Base-by-base conservation (phyloP, 2,797 vertebrate species). In the Anomalospiza imberbis region DNA sequence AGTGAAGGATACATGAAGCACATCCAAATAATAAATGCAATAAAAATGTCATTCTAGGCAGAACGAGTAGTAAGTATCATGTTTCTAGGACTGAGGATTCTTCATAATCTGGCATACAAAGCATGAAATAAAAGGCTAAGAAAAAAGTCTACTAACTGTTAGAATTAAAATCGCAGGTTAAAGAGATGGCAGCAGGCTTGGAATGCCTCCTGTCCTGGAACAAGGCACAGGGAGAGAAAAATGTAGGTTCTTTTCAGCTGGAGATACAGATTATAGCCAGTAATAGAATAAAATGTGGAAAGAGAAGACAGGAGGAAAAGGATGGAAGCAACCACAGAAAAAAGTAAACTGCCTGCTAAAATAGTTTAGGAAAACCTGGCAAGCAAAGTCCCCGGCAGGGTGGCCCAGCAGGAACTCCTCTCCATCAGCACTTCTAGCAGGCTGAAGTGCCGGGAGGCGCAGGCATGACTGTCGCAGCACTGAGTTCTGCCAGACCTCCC, bases 91-190 rank as follows among this genome's bases (percentile, higher is more conserved):
- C 79, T 86, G 51, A 87, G 32, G 26, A 73, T 31, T 58, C 54
- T 85, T 86, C 40, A 73, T 29, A 88, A 44, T 13, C 40, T 70
- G 44, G 32, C 54, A 88, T 28, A 78, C 28, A 91, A 58, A 74
- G 36, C 50, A 91, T 62, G 44, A 94, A 91, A 60, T 45, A 55
- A 62, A 89, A 70, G 40, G 15, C 38, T 65, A 68, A 58, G 42
- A 63, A 78, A 75, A 57, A 60, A 16, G 29, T 50, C 48, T 63
- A 34, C 38, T 73, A 63, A 91, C 60, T 66, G 79, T 70, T 31
- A 85, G 77, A 95, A 89, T 82, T 87, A 62, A 82, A 91, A 85
- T 26, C 2, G 4, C 72, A 83, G 38, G 21, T 71, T 87, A 79
- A 94, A 87, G 67, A 60, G 82, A 73, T 0, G 1, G 24, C 67